Evolutionary conservation across 2,113 vertebrate species (phyloP).

Genomic region (Scytalopus superciliaris): DNA sequence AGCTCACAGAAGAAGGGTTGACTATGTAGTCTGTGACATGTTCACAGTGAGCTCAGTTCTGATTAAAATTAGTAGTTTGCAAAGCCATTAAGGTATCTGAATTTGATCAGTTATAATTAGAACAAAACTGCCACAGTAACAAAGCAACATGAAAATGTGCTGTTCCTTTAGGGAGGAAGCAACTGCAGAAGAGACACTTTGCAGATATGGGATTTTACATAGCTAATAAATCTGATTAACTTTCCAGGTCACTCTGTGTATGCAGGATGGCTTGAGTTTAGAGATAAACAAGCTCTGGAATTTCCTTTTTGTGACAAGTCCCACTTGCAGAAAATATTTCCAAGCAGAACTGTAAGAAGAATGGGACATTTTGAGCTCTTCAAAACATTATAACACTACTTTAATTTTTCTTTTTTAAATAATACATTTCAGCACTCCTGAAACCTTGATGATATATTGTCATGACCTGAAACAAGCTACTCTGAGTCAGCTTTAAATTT

Average conservation of each 20-base stretch:
- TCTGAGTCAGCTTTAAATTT: not conserved
- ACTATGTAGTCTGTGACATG: not conserved
- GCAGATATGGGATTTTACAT: not conserved
- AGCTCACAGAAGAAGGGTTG: accelerated
- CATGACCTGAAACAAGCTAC: not conserved
- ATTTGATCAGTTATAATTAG: not conserved
- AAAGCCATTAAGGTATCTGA: constrained; percentile 4
- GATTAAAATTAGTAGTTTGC: not conserved
- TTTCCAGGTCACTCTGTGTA: not conserved
- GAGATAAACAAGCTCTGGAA: not conserved
- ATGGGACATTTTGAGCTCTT: not conserved
- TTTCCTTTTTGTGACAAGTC: not conserved
- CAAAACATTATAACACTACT: not conserved
- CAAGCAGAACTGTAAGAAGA: not conserved
- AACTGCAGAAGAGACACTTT: not conserved
- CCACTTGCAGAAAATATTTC: not conserved
- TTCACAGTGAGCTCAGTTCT: not conserved
- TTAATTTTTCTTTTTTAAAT: not conserved
- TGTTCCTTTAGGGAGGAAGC: not conserved
- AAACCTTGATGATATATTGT: not conserved
- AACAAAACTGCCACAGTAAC: not conserved
- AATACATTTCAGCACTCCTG: not conserved
- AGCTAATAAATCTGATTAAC: not conserved
- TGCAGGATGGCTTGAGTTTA: not conserved
- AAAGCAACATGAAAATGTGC: not conserved